phyloP scores from a whole-genome alignment of 2,797 vertebrate genomes.

The Gymnocypris eckloni region DNA sequence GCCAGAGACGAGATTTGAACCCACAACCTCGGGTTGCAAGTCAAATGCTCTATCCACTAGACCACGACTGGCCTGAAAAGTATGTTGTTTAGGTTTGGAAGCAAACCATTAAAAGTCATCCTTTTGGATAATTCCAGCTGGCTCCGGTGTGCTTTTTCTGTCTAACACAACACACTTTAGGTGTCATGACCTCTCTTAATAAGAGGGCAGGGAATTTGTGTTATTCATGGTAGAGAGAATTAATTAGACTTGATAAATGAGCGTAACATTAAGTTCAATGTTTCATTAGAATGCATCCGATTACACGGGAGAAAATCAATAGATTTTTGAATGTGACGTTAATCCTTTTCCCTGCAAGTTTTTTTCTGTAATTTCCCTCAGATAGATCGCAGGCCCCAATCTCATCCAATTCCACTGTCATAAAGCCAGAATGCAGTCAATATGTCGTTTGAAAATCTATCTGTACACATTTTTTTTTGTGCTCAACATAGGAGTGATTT shows the following conservation, averaged over 20 bases:
- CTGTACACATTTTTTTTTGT: constrained; percentile 51
- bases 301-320: constrained; percentile 37
- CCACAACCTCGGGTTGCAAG: too few species aligned
- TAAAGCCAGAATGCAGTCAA: constrained; percentile 52
- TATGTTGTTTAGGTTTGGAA: constrained; percentile 7
- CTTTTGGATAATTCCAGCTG: constrained; percentile 14
- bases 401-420: constrained; percentile 54
- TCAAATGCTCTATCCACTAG: too few species aligned
- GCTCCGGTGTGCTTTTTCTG: constrained; percentile 28
- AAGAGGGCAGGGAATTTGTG: constrained; percentile 46
- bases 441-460: constrained; percentile 51
- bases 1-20: too few species aligned
- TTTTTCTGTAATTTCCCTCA: constrained; percentile 21
- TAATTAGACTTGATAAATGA: constrained; percentile 56
- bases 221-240: constrained; percentile 43
- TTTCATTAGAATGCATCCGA: constrained; percentile 44
- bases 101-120: background rate
- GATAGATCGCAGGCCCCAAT: constrained; percentile 26
- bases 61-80: background rate
- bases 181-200: constrained; percentile 49
- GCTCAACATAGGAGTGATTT: constrained; percentile 69
- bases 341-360: constrained; percentile 29
- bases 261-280: constrained; percentile 40
- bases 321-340: constrained; percentile 57
- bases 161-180: constrained; percentile 42